Base-by-base conservation (phyloP, 2,888 invertebrate species). In the Parapristionchus giblindavisi region DNA sequence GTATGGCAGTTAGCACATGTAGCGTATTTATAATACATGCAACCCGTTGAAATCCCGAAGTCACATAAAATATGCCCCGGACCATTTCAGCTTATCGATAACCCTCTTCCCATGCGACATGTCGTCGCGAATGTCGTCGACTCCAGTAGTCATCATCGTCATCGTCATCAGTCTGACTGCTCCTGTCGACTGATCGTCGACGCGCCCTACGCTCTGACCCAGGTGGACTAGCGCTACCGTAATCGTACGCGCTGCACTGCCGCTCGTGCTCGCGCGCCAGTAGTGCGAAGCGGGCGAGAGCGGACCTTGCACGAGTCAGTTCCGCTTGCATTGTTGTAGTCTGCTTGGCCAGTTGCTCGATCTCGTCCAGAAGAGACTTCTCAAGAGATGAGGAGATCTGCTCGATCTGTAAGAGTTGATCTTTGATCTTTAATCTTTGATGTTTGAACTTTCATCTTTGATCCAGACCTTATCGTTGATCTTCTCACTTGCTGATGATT, bases 351-450 rank as follows among this genome's bases (percentile, higher is more conserved):
- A 73, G 61, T 24, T 73, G 73, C 51, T 73, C 73, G 43, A 73
- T 73, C 48, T 73, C 73, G 51, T 32, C 54, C 24, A 73, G 73
- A 24, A 73, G 73, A 0, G 73, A 73, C 73, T 73, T 32, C 73
- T 73, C 73, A 17, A 73, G 61, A 24, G 43, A 60, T 2, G 73
- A 60, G 29, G 73, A 73, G 34, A 73, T 60, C 36, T 73, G 73
- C 11, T 73, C 73, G 48, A 73, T 73, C 61, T 73, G 48, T 0
- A 63, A 63, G 1, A 32, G 36, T n/a, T 21, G 2, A 11, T 48
- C 48, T 11, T 48, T 48, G 48, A n/a, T n/a, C n/a, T n/a, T n/a
- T n/a, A n/a, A n/a, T n/a, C n/a, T n/a, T n/a, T n/a, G n/a, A n/a
- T n/a, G n/a, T n/a, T n/a, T n/a, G n/a, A n/a, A n/a, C n/a, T n/a